These are phyloP conservation scores for Osmerus eperlanus DNA, from an alignment of 2,113 vertebrate genomes.

Conservation along the genomic window DNA sequence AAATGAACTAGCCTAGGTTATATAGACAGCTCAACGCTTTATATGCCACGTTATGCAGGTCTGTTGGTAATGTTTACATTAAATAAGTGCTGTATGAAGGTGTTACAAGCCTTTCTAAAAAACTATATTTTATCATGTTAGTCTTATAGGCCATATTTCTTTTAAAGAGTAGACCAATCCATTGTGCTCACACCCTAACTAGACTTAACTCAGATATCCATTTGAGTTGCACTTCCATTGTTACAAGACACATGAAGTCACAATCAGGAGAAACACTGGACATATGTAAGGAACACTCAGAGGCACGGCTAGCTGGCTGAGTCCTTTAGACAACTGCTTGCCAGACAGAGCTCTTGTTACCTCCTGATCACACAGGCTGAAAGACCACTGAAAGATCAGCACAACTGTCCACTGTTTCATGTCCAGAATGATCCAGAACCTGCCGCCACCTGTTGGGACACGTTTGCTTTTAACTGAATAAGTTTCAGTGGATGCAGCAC, in stretches of 20 bases:
- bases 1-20: too few species aligned
- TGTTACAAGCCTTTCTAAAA: too few species aligned
- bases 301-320: constrained; percentile 27
- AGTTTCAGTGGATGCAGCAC: constrained; percentile 52
- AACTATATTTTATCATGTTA: too few species aligned
- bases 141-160: too few species aligned
- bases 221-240: too few species aligned
- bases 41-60: too few species aligned
- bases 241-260: not conserved
- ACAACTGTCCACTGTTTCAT: constrained; percentile 49
- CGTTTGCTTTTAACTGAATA: constrained; percentile 40
- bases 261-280: not conserved
- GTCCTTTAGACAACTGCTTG: constrained; percentile 47
- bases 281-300: constrained; percentile 11
- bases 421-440: constrained; percentile 46
- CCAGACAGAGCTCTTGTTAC: constrained; percentile 5
- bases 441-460: constrained; percentile 42
- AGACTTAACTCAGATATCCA: too few species aligned
- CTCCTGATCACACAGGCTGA: constrained; percentile 38
- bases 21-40: too few species aligned
- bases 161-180: too few species aligned
- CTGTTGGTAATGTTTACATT: too few species aligned
- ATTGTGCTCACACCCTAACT: too few species aligned
- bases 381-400: constrained; percentile 34
- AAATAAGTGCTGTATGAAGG: too few species aligned